phyloP scores from a whole-genome alignment of 2,113 vertebrate species.

The Hippolais icterina region DNA sequence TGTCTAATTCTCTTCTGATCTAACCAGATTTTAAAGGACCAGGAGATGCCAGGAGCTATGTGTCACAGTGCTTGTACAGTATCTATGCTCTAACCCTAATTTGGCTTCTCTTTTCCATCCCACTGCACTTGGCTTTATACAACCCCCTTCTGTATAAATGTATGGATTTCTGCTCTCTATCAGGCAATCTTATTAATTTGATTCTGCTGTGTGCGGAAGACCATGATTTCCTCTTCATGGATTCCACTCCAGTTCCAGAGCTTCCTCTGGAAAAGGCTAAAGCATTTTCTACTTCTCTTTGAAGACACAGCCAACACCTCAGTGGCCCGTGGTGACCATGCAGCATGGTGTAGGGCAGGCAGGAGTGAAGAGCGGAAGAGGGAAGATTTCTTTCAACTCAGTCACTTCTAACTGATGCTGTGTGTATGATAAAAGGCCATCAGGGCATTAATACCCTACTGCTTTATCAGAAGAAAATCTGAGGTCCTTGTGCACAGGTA shows the following conservation, averaged over 20 bases:
- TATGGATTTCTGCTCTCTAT: neutral
- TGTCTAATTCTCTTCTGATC: neutral
- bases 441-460: neutral
- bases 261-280: neutral
- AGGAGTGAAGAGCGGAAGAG: neutral
- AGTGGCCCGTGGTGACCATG: fast-evolving
- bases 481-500: neutral
- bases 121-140: neutral
- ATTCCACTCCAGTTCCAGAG: neutral
- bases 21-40: neutral
- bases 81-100: neutral
- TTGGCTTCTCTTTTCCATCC: neutral
- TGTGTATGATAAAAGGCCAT: neutral
- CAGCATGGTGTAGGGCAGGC: neutral
- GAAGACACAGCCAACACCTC: neutral
- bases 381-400: neutral
- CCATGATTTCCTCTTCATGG: neutral
- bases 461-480: neutral
- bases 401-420: neutral
- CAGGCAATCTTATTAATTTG: neutral
- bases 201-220: neutral
- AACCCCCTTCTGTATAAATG: neutral
- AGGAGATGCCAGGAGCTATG: neutral
- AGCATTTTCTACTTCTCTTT: neutral
- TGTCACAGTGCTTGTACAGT: neutral